A percentile compares a stretch with the other conserved stretches of the same genome.
These are phyloP conservation scores for Patagioenas fasciata DNA, from an alignment of 2,113 vertebrate species.

Conservation along the genomic window DNA sequence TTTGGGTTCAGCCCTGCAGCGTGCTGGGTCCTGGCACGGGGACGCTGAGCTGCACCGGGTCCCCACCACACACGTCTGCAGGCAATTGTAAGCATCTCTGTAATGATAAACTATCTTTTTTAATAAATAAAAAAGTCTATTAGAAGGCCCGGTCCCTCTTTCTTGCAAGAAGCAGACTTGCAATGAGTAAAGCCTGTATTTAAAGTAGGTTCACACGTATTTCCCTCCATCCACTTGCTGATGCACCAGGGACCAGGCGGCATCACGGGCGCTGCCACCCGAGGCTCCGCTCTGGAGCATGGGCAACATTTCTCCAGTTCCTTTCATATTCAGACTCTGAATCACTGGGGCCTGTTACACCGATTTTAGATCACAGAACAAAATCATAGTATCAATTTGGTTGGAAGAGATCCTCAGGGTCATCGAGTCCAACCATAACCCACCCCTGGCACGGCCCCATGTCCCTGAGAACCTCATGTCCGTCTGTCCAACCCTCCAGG, in stretches of 20 bases:
- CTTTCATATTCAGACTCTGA: neutral
- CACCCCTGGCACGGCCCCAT: too few species aligned
- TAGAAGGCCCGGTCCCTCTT: neutral
- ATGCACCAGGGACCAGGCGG: rapidly evolving
- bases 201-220: rapidly evolving
- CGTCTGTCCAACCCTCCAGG: too few species aligned
- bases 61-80: rapidly evolving
- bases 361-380: too few species aligned
- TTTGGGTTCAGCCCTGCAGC: neutral
- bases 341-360: neutral
- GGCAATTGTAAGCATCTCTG: neutral
- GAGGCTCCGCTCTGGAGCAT: neutral
- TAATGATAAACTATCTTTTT: neutral
- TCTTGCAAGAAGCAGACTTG: neutral
- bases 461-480: too few species aligned
- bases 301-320: neutral
- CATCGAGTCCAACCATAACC: too few species aligned
- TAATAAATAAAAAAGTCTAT: neutral
- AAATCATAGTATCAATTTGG: too few species aligned
- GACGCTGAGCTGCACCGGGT: neutral
- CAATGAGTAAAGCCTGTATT: neutral
- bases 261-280: neutral
- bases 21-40: rapidly evolving
- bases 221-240: neutral
- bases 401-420: too few species aligned